Evolutionary conservation across 2,797 vertebrate species (phyloP).

Genomic region (Apogon talboti): DNA sequence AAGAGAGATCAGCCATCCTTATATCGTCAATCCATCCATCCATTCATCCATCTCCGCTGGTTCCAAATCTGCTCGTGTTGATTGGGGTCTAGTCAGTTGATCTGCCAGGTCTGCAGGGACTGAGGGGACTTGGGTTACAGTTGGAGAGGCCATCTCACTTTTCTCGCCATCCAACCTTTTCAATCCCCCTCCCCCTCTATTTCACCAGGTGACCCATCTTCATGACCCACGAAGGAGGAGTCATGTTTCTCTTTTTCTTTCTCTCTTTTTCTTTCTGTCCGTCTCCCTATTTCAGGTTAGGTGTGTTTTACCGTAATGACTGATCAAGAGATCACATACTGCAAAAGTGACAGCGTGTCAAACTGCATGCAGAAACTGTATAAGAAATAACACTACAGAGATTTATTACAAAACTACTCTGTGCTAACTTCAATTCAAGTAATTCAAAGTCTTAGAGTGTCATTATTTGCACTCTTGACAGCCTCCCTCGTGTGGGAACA

Average conservation of each 20-base stretch:
- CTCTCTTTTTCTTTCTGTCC: conserved; percentile 30
- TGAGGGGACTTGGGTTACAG: conserved; percentile 80
- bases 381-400: conserved; percentile 1
- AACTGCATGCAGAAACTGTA: conserved; percentile 5
- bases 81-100: conserved; percentile 82
- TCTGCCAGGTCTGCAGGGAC: conserved; percentile 74
- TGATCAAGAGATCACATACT: conserved; percentile 1
- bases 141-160: conserved; percentile 82
- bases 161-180: conserved; percentile 80
- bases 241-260: conserved; percentile 71
- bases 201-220: conserved; percentile 81
- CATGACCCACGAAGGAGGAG: conserved; percentile 72
- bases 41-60: conserved; percentile 51
- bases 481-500: conserved; percentile 29
- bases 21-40: conserved; percentile 12
- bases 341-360: not conserved
- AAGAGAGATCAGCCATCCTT: conserved; percentile 27
- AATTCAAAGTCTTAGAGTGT: conserved; percentile 46
- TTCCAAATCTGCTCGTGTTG: conserved; percentile 72
- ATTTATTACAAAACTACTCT: conserved; percentile 25
- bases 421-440: conserved; percentile 32
- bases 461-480: conserved; percentile 48
- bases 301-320: conserved; percentile 9
- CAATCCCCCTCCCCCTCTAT: conserved; percentile 67
- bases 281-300: conserved; percentile 18